Evolutionary conservation across 1,140 invertebrate species (phyloP), one percentile per base, ranked within the genome.

Genomic region (Tyrophagus putrescentiae): DNA sequence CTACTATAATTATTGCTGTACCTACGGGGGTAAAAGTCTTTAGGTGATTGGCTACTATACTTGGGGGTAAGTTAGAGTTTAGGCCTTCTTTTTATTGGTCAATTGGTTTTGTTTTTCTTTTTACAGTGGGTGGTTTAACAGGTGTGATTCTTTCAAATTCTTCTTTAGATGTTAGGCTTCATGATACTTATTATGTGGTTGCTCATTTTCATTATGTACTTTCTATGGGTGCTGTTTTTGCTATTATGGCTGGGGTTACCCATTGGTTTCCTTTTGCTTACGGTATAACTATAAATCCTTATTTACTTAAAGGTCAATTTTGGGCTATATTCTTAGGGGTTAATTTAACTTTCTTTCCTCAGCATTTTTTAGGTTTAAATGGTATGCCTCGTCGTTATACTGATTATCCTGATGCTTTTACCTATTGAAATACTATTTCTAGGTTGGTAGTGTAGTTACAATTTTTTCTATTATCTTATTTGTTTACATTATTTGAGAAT

Each of bases 151-250:
- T 85, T 73, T 77, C 82, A 62, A 83, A 83, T 70, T 81, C 80
- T 54, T 78, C 78, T 53, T 72, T 84, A 70, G 82, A 85, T 78
- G 77, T 82, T 73, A 69, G 77, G 65, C 61, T 84, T 28, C 81
- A 84, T 75, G 80, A 84, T 70, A 83, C 80, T 25, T 84, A 83
- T 71, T 85, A 82, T 77, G 81, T 83, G 45, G 81, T 84, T 54
- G 79, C 78, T 50, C 82, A 85, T 72, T 84, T 84, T 69, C 81
- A 84, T 70, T 84, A 75, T 70, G 73, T 80, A 45, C 64, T 81
- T 66, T 80, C 77, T 21, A 79, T 80, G 73, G 78, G 78, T 65
- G 79, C 81, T 11, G 77, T 84, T 68, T 84, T 84, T 77, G 76
- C 78, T 52, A 80, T 83, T 76, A 76, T 84, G 72, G 77, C 69